Conservation (phyloP, 2,797 vertebrate species). For the Botia kubotai region DNA sequence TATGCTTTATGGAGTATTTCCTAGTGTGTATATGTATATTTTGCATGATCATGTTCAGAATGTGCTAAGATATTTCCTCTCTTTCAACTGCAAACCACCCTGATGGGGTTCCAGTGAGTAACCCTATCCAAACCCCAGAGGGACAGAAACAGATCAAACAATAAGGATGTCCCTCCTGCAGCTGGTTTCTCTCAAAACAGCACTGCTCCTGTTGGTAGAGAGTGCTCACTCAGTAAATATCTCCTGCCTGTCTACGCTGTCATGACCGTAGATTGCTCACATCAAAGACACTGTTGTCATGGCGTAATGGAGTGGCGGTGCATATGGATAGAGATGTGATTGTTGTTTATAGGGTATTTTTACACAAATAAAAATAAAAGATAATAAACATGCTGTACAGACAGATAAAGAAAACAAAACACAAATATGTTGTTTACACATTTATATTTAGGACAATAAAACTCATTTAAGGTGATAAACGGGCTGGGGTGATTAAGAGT, state of each 20-base stretch:
- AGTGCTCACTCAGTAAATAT: constrained; percentile 21
- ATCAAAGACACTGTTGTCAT: constrained; percentile 53
- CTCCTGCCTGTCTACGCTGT: constrained; percentile 23
- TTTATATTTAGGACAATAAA: neutral
- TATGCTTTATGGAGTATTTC: constrained; percentile 30
- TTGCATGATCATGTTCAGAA: constrained; percentile 28
- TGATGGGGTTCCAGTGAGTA: constrained; percentile 42
- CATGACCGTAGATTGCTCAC: constrained; percentile 54
- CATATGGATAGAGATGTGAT: constrained; percentile 37
- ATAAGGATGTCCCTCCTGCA: constrained; percentile 55
- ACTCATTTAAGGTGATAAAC: neutral
- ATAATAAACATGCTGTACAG: neutral
- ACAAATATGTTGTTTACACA: neutral
- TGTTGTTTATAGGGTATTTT: constrained; percentile 26
- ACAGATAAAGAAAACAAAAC: neutral
- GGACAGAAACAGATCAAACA: constrained; percentile 45
- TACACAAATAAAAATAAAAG: constrained; percentile 20
- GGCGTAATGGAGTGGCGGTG: constrained; percentile 40
- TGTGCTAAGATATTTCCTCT: constrained; percentile 30
- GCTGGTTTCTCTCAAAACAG: constrained; percentile 47
- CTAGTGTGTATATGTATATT: constrained; percentile 14
- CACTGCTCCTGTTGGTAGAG: constrained; percentile 8
- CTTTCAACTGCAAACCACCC: neutral
- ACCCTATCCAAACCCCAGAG: constrained; percentile 59
- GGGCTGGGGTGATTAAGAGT: neutral